These are phyloP conservation scores for Panopea generosa DNA, from an alignment of 2,888 invertebrate species.

Conservation along the genomic window DNA sequence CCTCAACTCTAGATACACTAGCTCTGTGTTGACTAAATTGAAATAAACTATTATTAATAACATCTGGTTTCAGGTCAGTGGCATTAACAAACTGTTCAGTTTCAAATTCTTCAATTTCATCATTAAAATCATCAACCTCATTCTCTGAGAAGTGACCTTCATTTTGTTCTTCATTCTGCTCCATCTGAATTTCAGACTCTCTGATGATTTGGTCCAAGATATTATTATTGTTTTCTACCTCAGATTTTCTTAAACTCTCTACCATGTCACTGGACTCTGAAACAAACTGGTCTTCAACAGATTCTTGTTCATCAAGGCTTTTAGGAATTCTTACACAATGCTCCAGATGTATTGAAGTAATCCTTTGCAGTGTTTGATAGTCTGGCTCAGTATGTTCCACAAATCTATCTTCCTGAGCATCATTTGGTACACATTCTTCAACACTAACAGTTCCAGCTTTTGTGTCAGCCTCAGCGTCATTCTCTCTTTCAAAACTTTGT, in stretches of 20 bases:
- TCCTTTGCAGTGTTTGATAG: slow-evolving; percentile 42
- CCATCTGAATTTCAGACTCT: neutral
- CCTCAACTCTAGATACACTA: slow-evolving; percentile 21
- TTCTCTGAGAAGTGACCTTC: slow-evolving; percentile 51
- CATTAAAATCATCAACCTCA: slow-evolving; percentile 28
- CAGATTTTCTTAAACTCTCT: neutral
- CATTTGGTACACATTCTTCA: neutral
- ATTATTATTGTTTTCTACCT: neutral
- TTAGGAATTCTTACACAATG: slow-evolving; percentile 40
- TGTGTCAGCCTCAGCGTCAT: neutral
- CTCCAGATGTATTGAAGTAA: slow-evolving; percentile 59
- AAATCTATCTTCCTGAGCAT: slow-evolving; percentile 33
- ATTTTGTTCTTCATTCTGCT: neutral
- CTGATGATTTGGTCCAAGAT: slow-evolving; percentile 9
- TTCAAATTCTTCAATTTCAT: neutral
- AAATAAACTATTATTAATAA: slow-evolving; percentile 19
- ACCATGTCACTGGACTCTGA: slow-evolving; percentile 2
- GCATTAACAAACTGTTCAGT: neutral
- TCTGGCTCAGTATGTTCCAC: slow-evolving; percentile 48
- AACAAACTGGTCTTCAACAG: slow-evolving; percentile 25
- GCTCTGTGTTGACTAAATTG: slow-evolving; percentile 36
- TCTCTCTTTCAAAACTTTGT: neutral
- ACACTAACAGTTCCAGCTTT: neutral
- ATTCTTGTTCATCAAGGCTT: neutral
- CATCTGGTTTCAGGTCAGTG: neutral